A percentile compares a stretch with the other conserved stretches of the same genome.
These are phyloP conservation scores for Tetraneura akinire DNA, from an alignment of 1,140 invertebrate genomes.

Conservation along the genomic window DNA sequence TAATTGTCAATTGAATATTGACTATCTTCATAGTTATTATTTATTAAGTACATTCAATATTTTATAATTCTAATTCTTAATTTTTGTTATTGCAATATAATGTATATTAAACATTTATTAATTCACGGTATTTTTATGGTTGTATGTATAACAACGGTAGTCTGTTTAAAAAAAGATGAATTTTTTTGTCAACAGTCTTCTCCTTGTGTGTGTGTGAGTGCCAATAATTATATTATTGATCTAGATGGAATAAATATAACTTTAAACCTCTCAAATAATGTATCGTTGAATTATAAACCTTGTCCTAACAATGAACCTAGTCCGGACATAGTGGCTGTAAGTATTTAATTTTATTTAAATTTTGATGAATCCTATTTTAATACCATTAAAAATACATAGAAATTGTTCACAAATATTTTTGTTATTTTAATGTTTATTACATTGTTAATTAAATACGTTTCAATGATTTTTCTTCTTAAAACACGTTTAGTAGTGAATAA, in stretches of 20 bases:
- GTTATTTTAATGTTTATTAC: too few species aligned
- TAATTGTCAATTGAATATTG: too few species aligned
- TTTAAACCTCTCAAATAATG: not conserved
- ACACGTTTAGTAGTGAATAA: too few species aligned
- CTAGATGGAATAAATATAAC: not conserved
- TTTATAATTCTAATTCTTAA: too few species aligned
- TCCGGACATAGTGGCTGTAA: not conserved
- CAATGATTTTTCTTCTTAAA: too few species aligned
- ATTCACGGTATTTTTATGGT: not conserved
- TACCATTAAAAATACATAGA: too few species aligned
- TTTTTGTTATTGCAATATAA: not conserved
- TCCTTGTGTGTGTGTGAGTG: not conserved
- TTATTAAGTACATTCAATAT: too few species aligned
- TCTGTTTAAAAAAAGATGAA: constrained; percentile 18
- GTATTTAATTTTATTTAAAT: not conserved
- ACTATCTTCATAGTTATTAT: too few species aligned
- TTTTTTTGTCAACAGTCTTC: constrained; percentile 13
- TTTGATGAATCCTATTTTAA: too few species aligned
- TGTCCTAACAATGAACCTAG: not conserved
- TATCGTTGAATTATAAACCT: constrained; percentile 11
- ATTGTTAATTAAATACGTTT: too few species aligned
- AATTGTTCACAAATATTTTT: too few species aligned
- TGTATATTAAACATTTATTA: not conserved
- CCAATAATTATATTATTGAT: not conserved
- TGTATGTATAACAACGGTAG: not conserved